These are phyloP conservation scores for Copsychus sechellarum DNA, from an alignment of 2,113 vertebrate species.

Conservation along the genomic window DNA sequence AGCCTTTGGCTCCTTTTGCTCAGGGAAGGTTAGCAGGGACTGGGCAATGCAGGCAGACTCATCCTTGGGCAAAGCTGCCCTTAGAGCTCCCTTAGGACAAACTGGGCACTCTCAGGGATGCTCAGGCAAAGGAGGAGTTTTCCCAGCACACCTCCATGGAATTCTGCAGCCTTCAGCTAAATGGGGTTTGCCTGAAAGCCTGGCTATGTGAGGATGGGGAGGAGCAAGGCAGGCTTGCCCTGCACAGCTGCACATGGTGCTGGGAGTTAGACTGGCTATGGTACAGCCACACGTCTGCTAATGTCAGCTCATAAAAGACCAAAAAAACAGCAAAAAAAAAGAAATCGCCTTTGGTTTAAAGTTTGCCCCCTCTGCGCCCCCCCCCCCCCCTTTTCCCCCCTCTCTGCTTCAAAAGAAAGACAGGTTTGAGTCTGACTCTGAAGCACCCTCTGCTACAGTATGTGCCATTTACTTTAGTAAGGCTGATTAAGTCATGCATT, in stretches of 20 bases:
- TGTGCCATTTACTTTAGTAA: conserved; percentile 77
- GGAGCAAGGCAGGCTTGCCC: not conserved
- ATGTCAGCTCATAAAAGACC: conserved; percentile 58
- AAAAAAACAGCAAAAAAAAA: not conserved
- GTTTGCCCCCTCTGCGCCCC: conserved; percentile 27
- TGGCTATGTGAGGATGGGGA: not conserved
- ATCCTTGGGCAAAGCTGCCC: not conserved
- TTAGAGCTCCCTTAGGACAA: not conserved
- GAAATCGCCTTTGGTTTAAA: conserved; percentile 64
- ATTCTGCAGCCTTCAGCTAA: not conserved
- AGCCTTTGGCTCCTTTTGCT: not conserved
- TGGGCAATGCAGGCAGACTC: not conserved
- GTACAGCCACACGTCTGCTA: conserved; percentile 57
- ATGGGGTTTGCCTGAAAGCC: not conserved
- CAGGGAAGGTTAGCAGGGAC: not conserved
- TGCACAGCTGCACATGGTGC: conserved; percentile 34
- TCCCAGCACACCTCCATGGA: fast-evolving
- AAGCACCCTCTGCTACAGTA: conserved; percentile 66
- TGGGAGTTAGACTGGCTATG: conserved; percentile 43
- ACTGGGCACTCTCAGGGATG: not conserved
- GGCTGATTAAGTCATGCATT: conserved; percentile 81
- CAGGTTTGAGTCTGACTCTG: conserved; percentile 68
- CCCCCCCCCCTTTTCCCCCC: not conserved
- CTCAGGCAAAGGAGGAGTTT: not conserved
- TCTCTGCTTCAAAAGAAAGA: conserved; percentile 71